Base-by-base conservation (phyloP, 2,797 vertebrate species). In the Peromyscus attwateri region DNA sequence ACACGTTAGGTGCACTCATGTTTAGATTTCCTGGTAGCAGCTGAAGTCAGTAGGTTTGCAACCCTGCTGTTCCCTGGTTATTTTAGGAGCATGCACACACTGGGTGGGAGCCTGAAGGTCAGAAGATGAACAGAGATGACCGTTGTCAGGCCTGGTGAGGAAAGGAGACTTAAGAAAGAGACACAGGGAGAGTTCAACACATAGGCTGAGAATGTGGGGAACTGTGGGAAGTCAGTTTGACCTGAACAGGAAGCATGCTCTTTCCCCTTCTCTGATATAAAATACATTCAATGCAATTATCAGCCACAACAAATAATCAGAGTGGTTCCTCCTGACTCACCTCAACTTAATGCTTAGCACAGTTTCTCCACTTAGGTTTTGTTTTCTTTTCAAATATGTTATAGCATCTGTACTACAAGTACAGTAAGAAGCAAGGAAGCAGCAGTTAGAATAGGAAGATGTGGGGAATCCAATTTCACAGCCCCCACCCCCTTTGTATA, bases 341-440 rank as follows among this genome's bases (percentile, higher is more conserved):
- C 49, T 97, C 77, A 64, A 83, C 43, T 95, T 94, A 91, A 89
- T 93, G 96, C 49, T 88, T 96, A 40, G 49, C 25, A 23, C 25
- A 34, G 21, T 90, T 96, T 96, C 81, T 77, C 55, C 68, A 71
- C 55, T 93, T 93, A 57, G 21, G 11, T 73, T 96, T 97, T 82
- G 49, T 76, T 68, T 43, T 49, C 46, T 49, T 91, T 75, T 10
- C 81, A 94, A 91, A 92, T 82, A 94, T 93, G 98, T 98, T 97
- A 97, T 62, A 95, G 95, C 75, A 95, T 97, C 92, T 97, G 91
- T 87, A 87, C 92, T 92, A 97, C 4, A 62, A 96, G 43, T 43
- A 43, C 87, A 87, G 17, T 19, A 66, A 90, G 23, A 40, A 23
- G 49, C 19, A 16, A 95, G 62, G 75, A 90, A 83, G 76, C 0